A percentile compares a stretch with the other conserved stretches of the same genome.
Conservation (phyloP, 2,888 invertebrate species). For the Gryllus longicercus region DNA sequence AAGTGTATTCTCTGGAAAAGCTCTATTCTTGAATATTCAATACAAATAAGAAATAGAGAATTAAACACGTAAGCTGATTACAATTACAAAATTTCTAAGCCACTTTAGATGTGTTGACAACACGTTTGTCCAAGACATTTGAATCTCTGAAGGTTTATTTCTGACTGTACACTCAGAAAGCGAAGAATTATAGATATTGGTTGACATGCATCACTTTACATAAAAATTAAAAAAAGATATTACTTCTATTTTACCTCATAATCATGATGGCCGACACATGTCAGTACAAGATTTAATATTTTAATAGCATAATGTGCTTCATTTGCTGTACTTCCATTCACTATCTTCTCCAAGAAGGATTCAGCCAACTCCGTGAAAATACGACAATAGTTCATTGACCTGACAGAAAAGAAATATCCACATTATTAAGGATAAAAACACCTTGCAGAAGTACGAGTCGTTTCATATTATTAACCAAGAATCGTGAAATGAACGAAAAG, state of each 20-base stretch:
- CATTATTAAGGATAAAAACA: conserved; percentile 3
- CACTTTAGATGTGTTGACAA: too few relatives aligned
- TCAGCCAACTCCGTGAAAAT: conserved; percentile 94
- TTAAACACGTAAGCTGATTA: too few relatives aligned
- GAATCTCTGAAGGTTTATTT: too few relatives aligned
- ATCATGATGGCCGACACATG: conserved; percentile 94
- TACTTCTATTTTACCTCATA: conserved; percentile 71
- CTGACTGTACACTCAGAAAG: too few relatives aligned
- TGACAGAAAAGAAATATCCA: conserved; percentile 41
- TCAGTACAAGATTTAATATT: conserved; percentile 81
- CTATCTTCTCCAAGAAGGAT: conserved; percentile 80
- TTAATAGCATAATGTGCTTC: conserved; percentile 74
- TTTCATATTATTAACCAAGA: too few relatives aligned
- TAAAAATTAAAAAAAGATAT: conserved; percentile 18
- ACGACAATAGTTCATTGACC: conserved; percentile 86
- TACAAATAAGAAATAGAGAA: too few relatives aligned
- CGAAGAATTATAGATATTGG: too few relatives aligned
- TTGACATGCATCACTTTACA: not conserved
- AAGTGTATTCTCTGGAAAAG: too few relatives aligned
- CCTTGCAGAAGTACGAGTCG: not conserved
- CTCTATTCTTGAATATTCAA: too few relatives aligned
- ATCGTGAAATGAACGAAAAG: too few relatives aligned
- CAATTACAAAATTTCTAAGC: too few relatives aligned
- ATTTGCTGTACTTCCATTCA: conserved; percentile 59
- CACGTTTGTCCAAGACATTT: too few relatives aligned